phyloP scores from a whole-genome alignment of 2,113 vertebrate genomes.

The Pardalotus punctatus region DNA sequence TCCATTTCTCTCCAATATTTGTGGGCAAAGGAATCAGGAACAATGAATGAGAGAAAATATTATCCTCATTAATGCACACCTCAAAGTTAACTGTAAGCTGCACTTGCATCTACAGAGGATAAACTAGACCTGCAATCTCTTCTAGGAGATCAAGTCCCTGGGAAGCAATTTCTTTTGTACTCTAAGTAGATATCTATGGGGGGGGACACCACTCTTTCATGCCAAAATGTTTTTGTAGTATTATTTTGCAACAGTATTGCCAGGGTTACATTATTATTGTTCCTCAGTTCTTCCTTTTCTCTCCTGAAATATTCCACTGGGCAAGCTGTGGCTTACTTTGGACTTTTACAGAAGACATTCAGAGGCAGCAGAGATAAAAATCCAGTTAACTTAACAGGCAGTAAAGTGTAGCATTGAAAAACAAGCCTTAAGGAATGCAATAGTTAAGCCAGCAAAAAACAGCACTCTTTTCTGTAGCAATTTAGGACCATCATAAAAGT shows the following conservation, averaged over 20 bases:
- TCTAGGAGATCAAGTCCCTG: not conserved
- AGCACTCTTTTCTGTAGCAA: conserved; percentile 18
- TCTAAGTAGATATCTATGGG: not conserved
- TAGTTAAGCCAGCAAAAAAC: conserved; percentile 39
- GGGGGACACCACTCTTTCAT: not conserved
- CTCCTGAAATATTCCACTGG: conserved; percentile 33
- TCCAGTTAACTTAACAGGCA: conserved; percentile 54
- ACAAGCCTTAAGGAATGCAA: conserved; percentile 36
- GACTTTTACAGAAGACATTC: conserved; percentile 31
- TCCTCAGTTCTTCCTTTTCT: conserved; percentile 35
- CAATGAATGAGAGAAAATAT: not conserved
- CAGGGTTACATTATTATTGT: conserved; percentile 1
- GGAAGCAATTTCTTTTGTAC: conserved; percentile 28
- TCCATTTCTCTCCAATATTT: not conserved
- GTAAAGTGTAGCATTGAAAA: conserved; percentile 27
- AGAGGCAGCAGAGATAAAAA: conserved; percentile 51
- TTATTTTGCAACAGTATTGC: not conserved
- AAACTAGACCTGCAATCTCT: not conserved
- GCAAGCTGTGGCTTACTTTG: conserved; percentile 14
- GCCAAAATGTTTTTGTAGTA: conserved; percentile 30
- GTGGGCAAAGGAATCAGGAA: not conserved
- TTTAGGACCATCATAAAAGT: conserved; percentile 35
- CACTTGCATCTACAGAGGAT: not conserved
- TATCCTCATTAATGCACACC: not conserved
- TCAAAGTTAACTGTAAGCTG: not conserved